Evolutionary conservation across 1,140 invertebrate species (phyloP).

Genomic region (Neodiprion virginianus): DNA sequence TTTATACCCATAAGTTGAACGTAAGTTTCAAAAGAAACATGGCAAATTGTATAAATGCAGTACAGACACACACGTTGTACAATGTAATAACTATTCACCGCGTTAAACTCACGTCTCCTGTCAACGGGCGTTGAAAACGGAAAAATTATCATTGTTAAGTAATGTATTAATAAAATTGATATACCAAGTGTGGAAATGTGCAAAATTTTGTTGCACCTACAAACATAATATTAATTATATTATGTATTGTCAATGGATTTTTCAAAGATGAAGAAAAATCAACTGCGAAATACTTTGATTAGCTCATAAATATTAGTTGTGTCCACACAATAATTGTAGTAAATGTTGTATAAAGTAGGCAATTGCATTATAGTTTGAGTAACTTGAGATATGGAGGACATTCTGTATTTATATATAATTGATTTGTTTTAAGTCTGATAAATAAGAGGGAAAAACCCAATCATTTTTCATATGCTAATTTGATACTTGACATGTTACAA

Average conservation of each 20-base stretch:
- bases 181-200: neutral
- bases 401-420: constrained; percentile 42
- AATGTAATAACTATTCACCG: neutral
- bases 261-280: neutral
- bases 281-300: neutral
- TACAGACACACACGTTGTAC: neutral
- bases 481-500: neutral
- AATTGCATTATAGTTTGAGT: constrained; percentile 43
- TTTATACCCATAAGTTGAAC: neutral
- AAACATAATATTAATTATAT: neutral
- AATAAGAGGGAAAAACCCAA: constrained; percentile 22
- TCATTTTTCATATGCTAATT: constrained; percentile 28
- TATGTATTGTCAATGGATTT: neutral
- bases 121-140: neutral
- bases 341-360: constrained; percentile 49
- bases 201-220: neutral
- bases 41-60: neutral
- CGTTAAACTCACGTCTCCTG: neutral
- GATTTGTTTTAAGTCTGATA: constrained; percentile 13
- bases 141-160: neutral
- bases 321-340: constrained; percentile 42
- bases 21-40: neutral
- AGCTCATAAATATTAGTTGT: constrained; percentile 29
- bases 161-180: neutral
- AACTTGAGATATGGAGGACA: constrained; percentile 31